Conservation (phyloP, 2,888 invertebrate genomes). For the Harpagoxenus sublaevis region DNA sequence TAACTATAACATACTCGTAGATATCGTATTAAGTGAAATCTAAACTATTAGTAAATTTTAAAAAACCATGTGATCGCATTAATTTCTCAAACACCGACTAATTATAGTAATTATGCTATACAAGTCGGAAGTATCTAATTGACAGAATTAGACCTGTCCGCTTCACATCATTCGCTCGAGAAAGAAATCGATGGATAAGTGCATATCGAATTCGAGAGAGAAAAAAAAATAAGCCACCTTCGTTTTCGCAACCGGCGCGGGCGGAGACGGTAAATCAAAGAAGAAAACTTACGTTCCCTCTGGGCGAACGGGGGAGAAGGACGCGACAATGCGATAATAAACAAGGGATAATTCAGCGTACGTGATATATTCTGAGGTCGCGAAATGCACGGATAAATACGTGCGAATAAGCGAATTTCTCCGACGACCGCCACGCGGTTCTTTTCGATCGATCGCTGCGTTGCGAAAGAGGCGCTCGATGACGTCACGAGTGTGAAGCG, state of each 20-base stretch:
- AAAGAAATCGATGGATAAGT: constrained; percentile 53
- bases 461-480: constrained; percentile 40
- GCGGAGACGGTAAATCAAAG: constrained; percentile 37
- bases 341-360: constrained; percentile 41
- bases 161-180: not conserved
- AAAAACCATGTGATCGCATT: not conserved
- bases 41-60: not conserved
- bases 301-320: not conserved
- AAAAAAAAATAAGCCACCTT: constrained; percentile 12
- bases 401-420: constrained; percentile 33
- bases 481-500: constrained; percentile 24
- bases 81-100: not conserved
- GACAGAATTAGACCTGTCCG: not conserved
- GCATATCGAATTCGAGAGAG: constrained; percentile 8
- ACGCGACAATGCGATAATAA: constrained; percentile 48
- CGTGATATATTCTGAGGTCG: not conserved
- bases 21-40: not conserved
- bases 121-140: not conserved
- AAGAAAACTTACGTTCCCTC: constrained; percentile 15
- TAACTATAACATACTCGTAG: not conserved
- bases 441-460: not conserved
- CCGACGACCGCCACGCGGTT: not conserved
- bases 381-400: not conserved
- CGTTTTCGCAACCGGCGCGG: constrained; percentile 32
- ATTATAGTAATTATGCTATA: not conserved